Conservation (phyloP, 2,797 vertebrate species). For the Natrix natrix region DNA sequence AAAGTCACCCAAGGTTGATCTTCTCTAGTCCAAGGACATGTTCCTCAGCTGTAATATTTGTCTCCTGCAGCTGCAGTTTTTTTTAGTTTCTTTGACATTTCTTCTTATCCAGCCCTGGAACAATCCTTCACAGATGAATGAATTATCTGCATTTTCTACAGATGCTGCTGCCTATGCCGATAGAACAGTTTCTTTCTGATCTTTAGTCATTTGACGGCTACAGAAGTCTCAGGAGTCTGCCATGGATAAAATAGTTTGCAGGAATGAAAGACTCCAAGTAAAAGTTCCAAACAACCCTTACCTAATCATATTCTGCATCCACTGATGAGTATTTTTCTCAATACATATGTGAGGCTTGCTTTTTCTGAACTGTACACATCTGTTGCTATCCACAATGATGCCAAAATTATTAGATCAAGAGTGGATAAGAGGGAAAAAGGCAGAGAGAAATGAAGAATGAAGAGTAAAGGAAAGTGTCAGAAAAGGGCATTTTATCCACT, state of each 20-base stretch:
- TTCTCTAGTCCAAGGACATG: neutral
- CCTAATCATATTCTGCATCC: neutral
- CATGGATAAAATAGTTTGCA: neutral
- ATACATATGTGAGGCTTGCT: neutral
- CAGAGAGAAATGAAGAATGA: neutral
- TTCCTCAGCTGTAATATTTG: neutral
- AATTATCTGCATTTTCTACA: neutral
- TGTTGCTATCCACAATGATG: neutral
- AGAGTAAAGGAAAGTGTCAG: neutral
- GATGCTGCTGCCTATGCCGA: neutral
- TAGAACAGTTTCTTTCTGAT: neutral
- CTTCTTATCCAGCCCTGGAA: neutral
- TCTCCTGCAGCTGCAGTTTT: neutral
- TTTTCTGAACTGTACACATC: neutral
- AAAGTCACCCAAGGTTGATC: neutral
- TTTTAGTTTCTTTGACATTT: neutral
- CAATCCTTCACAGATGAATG: neutral
- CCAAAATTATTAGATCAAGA: neutral
- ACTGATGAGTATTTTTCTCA: neutral
- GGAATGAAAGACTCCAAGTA: neutral
- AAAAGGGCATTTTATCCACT: neutral
- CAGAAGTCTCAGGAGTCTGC: neutral
- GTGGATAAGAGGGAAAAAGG: neutral
- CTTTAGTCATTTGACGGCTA: neutral
- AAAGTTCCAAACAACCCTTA: neutral